Evolutionary conservation across 2,888 invertebrate genomes (phyloP), one percentile per base, ranked within the genome.

Genomic region (Plebejus melissa): DNA sequence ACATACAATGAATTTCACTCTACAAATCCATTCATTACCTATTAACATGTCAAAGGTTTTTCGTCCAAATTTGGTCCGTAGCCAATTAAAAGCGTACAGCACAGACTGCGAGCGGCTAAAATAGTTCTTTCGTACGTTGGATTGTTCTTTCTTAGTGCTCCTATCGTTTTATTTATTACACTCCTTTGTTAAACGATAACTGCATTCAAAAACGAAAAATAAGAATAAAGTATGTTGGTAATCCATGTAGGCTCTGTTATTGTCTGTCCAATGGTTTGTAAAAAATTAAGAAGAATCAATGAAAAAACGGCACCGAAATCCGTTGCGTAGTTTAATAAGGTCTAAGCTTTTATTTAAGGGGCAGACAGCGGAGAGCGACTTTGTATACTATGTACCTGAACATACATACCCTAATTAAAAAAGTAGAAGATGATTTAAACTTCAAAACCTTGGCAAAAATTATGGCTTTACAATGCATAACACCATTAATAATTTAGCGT

Each of bases 1-100:
- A 76, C 60, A 65, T 70, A 16, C 58, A 69, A 76, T 76, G 65
- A 65, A 65, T 65, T 65, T 28, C 32, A 11, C 36, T 65, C 13
- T 36, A 65, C 32, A 65, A 32, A 36, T 65, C 65, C 65, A 32
- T 65, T 65, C 65, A 65, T 65, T 60, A 11, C 60, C 60, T 60
- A 65, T 65, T 65, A 65, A 65, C 65, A 65, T 36, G 65, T 65
- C 65, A 36, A 65, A 65, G 65, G 32, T 36, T 65, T 65, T 65
- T 65, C 16, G 65, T 65, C 65, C 65, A 65, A 65, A 65, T 32
- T 65, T 65, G 65, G 65, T 65, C 32, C 65, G 32, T 16, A 65
- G 65, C 32, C 65, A 65, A 65, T 65, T 65, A 65, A 32, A 36
- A 65, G 5, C 5, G 65, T 22, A 58, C 22, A 22, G 60, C 28